Conservation (phyloP, 2,797 vertebrate species). For the Nothura maculosa region DNA sequence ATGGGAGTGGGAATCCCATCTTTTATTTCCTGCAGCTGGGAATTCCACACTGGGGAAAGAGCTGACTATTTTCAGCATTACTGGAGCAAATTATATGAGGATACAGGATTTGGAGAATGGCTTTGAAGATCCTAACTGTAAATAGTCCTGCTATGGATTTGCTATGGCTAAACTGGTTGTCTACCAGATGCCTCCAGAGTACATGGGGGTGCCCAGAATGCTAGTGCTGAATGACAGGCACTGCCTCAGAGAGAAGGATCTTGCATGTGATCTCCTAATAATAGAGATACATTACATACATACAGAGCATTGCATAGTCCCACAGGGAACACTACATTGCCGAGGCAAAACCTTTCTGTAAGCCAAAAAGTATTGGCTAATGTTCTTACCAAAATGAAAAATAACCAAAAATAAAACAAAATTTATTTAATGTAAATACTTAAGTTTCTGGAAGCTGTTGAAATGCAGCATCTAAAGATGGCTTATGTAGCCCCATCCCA, state of each 20-base stretch:
- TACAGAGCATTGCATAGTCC: neutral
- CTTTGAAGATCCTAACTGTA: slow-evolving; percentile 7
- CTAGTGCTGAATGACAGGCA: neutral
- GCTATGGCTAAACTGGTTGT: neutral
- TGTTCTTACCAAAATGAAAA: neutral
- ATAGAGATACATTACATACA: neutral
- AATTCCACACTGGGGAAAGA: neutral
- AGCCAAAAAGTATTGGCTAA: neutral
- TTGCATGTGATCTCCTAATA: neutral
- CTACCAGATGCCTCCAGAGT: neutral
- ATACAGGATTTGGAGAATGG: neutral
- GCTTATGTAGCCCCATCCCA: neutral
- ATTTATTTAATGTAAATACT: neutral
- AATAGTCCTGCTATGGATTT: neutral
- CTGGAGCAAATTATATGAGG: neutral
- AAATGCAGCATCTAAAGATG: neutral
- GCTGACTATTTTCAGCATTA: neutral
- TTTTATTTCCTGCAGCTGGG: neutral
- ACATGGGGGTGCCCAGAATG: neutral
- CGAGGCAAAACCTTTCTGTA: neutral
- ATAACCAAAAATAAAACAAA: neutral
- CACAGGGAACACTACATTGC: neutral
- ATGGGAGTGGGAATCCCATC: neutral
- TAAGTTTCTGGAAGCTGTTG: neutral
- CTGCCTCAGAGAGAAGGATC: neutral